phyloP scores from a whole-genome alignment of 2,797 vertebrate species.

The Meriones psammophilus region DNA sequence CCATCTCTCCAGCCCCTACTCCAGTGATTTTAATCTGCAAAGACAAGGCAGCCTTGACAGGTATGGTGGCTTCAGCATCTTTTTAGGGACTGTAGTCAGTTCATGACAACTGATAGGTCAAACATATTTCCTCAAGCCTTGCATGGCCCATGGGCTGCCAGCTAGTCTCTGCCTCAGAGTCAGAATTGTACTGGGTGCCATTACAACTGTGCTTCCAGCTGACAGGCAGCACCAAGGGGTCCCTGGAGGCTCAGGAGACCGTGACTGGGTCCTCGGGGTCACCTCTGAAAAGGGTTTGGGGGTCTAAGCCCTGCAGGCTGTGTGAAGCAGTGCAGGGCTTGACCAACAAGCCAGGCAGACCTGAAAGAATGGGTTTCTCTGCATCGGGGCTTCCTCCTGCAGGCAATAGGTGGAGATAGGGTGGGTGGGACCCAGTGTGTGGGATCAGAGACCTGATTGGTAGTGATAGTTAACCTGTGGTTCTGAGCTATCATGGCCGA shows the following conservation, averaged over 20 bases:
- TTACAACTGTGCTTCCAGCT: not conserved
- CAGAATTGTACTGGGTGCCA: fast-evolving
- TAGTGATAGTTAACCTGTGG: not conserved
- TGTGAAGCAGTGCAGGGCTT: not conserved
- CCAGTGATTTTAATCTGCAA: conserved; percentile 8
- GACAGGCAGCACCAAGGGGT: not conserved
- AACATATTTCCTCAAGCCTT: not conserved
- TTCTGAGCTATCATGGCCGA: not conserved
- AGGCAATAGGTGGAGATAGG: not conserved
- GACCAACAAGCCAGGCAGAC: not conserved
- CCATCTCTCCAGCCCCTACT: not conserved
- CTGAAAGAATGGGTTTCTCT: not conserved
- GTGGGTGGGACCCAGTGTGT: not conserved
- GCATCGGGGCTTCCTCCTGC: not conserved
- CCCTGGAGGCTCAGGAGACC: not conserved
- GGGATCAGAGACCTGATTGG: not conserved
- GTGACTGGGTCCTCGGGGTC: not conserved
- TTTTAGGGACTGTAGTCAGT: not conserved
- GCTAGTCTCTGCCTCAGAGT: not conserved
- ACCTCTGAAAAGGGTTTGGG: not conserved
- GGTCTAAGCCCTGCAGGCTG: not conserved
- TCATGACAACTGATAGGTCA: not conserved
- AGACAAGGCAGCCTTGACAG: not conserved
- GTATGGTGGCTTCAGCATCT: not conserved
- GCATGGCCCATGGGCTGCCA: not conserved